These are phyloP conservation scores for Acanthornis magna DNA, from an alignment of 2,797 vertebrate genomes.

Conservation along the genomic window DNA sequence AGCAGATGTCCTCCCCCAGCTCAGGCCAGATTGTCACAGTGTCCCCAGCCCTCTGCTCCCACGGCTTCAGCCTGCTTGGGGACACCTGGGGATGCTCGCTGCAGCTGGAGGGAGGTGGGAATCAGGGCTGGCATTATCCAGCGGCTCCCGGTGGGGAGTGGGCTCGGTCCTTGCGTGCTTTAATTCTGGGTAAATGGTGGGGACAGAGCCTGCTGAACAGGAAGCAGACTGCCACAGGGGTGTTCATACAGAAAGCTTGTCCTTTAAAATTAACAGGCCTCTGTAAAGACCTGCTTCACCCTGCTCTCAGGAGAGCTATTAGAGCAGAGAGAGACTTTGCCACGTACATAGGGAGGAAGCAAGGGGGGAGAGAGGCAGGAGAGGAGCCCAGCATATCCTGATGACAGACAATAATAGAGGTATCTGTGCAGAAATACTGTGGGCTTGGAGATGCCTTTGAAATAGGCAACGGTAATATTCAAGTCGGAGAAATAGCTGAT, in stretches of 20 bases:
- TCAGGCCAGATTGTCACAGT: not conserved
- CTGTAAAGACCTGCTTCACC: slow-evolving; percentile 72
- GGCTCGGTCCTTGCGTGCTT: not conserved
- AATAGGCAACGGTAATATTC: slow-evolving; percentile 21
- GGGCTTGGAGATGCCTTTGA: slow-evolving; percentile 72
- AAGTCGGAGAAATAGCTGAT: slow-evolving; percentile 41
- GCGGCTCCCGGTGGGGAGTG: slow-evolving; percentile 35
- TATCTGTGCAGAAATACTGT: slow-evolving; percentile 52
- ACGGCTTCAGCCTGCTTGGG: slow-evolving; percentile 3
- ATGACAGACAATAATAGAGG: slow-evolving; percentile 61
- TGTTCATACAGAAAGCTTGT: slow-evolving; percentile 57
- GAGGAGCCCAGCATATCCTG: not conserved
- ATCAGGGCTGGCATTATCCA: slow-evolving; percentile 36
- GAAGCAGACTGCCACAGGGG: slow-evolving; percentile 23
- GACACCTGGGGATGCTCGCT: not conserved
- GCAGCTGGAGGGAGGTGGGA: not conserved
- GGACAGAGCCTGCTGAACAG: not conserved
- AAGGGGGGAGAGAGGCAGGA: not conserved
- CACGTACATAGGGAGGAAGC: not conserved
- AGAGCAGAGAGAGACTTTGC: slow-evolving; percentile 38
- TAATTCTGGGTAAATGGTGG: slow-evolving; percentile 30
- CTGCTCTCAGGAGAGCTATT: slow-evolving; percentile 74
- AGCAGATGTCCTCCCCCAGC: too few relatives aligned
- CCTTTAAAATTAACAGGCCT: slow-evolving; percentile 82
- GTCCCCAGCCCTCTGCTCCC: slow-evolving; percentile 68